Conservation (phyloP, 2,797 vertebrate species). For the Schizopygopsis pylzovi region DNA sequence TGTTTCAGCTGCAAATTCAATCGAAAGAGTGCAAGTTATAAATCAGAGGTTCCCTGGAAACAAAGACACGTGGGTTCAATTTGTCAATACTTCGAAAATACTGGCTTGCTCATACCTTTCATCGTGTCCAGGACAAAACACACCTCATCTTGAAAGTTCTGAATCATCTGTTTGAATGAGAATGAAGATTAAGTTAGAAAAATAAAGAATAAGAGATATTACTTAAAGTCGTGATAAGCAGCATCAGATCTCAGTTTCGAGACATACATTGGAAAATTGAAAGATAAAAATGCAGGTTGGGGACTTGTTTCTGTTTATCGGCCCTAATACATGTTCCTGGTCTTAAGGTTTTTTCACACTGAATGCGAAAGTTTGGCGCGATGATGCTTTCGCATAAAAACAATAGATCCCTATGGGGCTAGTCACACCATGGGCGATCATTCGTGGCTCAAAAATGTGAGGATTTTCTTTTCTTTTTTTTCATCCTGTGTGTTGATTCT, state of each 20-base stretch:
- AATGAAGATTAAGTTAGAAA: slow-evolving; percentile 22
- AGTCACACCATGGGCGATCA: no score
- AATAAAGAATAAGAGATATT: neutral
- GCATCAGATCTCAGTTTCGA: neutral
- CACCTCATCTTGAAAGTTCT: slow-evolving; percentile 96
- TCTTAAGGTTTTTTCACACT: neutral
- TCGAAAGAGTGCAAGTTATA: slow-evolving; percentile 20
- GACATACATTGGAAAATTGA: neutral
- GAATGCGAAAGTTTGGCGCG: no score
- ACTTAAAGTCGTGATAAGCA: neutral
- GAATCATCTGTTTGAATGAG: slow-evolving; percentile 89
- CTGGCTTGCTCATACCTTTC: slow-evolving; percentile 84
- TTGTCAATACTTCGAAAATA: neutral
- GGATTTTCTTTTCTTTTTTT: no score
- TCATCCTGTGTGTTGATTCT: no score
- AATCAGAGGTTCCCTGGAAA: neutral
- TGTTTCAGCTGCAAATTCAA: slow-evolving; percentile 84
- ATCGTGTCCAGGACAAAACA: slow-evolving; percentile 97
- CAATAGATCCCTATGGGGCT: no score
- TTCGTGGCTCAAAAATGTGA: no score
- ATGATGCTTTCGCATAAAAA: no score
- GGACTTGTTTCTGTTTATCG: neutral
- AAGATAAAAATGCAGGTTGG: neutral
- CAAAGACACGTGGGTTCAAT: slow-evolving; percentile 2
- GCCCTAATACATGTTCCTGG: neutral